Conservation (phyloP, 2,888 invertebrate genomes). For the Julus scandinavius region DNA sequence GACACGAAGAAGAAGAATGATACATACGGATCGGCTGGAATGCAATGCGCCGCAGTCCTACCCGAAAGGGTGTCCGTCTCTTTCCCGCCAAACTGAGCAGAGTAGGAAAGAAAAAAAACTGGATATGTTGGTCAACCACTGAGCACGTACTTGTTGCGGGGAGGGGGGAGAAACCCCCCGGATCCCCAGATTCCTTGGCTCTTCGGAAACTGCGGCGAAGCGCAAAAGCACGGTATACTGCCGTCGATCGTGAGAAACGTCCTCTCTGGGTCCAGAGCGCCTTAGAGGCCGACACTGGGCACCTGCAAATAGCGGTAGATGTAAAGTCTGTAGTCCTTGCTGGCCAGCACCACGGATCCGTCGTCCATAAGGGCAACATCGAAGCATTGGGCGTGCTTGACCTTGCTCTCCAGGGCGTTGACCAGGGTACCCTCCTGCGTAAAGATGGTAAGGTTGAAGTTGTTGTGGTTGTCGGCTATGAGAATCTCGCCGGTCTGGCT, state of each 20-base stretch:
- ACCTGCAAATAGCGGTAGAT: constrained; percentile 92
- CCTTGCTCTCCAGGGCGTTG: constrained; percentile 98
- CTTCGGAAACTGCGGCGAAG: background rate
- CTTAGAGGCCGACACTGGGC: constrained; percentile 58
- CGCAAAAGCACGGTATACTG: background rate
- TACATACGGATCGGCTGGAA: background rate
- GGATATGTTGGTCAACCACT: constrained; percentile 49
- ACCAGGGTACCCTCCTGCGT: constrained; percentile 96
- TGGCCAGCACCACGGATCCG: constrained; percentile 97
- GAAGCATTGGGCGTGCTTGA: constrained; percentile 99
- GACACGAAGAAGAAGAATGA: background rate
- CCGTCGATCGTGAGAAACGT: background rate
- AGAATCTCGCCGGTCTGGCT: constrained; percentile 96
- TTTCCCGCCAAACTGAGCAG: constrained; percentile 4
- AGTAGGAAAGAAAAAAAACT: constrained; percentile 47
- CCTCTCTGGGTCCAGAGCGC: background rate
- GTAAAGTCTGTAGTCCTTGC: constrained; percentile 99
- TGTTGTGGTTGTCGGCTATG: constrained; percentile 99
- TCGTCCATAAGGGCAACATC: constrained; percentile 99
- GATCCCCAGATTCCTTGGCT: background rate
- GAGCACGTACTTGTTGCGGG: constrained; percentile 18
- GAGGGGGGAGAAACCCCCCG: background rate
- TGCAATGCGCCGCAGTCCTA: background rate
- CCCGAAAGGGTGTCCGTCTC: background rate
- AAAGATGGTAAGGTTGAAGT: constrained; percentile 99